Evolutionary conservation across 2,888 invertebrate species (phyloP).

Genomic region (Ophioninae sp.): DNA sequence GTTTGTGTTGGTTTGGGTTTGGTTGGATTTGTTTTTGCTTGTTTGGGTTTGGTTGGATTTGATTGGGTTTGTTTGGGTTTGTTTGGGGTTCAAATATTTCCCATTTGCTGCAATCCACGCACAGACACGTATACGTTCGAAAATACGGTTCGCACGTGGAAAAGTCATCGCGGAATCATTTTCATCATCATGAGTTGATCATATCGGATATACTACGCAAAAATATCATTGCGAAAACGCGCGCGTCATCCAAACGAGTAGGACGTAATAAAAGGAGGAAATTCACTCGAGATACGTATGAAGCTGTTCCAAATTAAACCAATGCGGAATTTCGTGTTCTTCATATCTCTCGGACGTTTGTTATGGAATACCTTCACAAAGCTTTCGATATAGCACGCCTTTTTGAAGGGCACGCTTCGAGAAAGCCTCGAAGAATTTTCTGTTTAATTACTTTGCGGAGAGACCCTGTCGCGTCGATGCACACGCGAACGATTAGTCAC

Average conservation of each 20-base stretch:
- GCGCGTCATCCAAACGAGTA: slow-evolving; percentile 32
- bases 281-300: not conserved
- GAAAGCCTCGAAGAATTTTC: not conserved
- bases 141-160: not conserved
- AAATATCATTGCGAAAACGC: slow-evolving; percentile 45
- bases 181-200: slow-evolving; percentile 19
- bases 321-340: not conserved
- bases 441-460: not conserved
- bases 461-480: not conserved
- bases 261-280: slow-evolving; percentile 12
- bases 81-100: no score
- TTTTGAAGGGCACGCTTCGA: not conserved
- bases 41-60: no score
- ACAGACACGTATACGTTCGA: not conserved
- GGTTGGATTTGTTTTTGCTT: no score
- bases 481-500: slow-evolving; percentile 16
- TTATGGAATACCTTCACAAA: not conserved
- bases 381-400: not conserved
- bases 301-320: not conserved
- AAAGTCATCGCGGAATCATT: slow-evolving; percentile 4
- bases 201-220: slow-evolving; percentile 28
- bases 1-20: no score
- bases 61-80: no score
- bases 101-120: not conserved
- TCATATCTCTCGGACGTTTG: not conserved